These are phyloP conservation scores for Argyrosomus japonicus DNA, from an alignment of 2,113 vertebrate genomes.

Conservation along the genomic window DNA sequence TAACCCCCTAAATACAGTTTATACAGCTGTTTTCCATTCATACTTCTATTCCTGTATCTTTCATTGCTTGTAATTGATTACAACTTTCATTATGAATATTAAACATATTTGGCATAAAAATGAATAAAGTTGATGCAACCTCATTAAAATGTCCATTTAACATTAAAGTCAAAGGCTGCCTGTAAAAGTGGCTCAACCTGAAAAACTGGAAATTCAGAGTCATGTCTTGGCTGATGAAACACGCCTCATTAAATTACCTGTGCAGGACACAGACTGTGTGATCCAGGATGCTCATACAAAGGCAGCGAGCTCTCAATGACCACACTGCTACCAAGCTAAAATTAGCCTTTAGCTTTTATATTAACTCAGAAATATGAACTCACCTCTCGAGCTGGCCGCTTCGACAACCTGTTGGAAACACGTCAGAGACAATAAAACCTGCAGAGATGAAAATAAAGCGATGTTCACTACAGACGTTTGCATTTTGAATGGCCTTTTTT, in stretches of 20 bases:
- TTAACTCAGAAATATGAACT: conserved; percentile 27
- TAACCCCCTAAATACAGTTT: background rate
- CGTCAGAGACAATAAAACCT: conserved; percentile 64
- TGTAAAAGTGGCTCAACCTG: background rate
- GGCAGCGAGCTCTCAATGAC: conserved; percentile 10
- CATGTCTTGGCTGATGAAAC: background rate
- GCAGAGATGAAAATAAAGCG: conserved; percentile 60
- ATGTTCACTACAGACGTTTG: conserved; percentile 53
- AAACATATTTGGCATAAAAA: background rate
- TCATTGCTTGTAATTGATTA: background rate
- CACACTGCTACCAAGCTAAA: background rate
- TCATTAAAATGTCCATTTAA: background rate
- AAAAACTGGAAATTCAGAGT: background rate
- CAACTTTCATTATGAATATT: background rate
- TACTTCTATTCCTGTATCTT: background rate
- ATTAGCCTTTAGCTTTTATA: background rate
- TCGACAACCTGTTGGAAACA: conserved; percentile 59
- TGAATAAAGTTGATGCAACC: background rate
- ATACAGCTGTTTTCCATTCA: background rate
- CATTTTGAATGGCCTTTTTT: conserved; percentile 66
- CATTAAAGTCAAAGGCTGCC: too few species aligned
- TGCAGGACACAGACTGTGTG: conserved; percentile 16
- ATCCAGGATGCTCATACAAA: conserved; percentile 51
- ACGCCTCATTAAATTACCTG: background rate
- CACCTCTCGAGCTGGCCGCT: conserved; percentile 76